Conservation (phyloP, 2,797 vertebrate genomes). For the Siniperca scherzeri region DNA sequence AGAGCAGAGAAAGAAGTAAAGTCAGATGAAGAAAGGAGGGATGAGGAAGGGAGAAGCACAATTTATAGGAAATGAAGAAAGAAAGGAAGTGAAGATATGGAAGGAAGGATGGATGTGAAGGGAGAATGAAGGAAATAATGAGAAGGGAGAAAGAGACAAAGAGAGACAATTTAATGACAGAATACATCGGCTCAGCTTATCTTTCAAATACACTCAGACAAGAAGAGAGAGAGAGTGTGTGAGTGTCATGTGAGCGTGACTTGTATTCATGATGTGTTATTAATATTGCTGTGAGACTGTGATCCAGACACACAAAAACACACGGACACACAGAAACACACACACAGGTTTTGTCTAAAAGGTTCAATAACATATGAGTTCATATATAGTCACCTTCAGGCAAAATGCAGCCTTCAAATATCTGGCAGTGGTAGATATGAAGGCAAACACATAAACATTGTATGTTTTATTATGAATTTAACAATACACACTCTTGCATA, state of each 20-base stretch:
- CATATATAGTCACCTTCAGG: slow-evolving; percentile 53
- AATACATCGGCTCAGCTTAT: slow-evolving; percentile 25
- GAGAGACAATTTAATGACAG: slow-evolving; percentile 31
- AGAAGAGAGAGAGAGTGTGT: background rate
- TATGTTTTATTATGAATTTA: slow-evolving; percentile 34
- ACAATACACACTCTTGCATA: background rate
- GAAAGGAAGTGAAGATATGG: background rate
- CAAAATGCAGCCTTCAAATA: slow-evolving; percentile 33
- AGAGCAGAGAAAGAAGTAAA: background rate
- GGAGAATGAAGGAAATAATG: background rate
- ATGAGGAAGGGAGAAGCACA: background rate
- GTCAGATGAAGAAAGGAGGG: background rate
- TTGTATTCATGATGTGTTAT: slow-evolving; percentile 46
- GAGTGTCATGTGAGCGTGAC: slow-evolving; percentile 24
- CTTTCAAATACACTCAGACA: slow-evolving; percentile 25
- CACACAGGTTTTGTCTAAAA: background rate
- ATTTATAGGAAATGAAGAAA: background rate
- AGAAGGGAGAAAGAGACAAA: slow-evolving; percentile 18
- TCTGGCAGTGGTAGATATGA: slow-evolving; percentile 27
- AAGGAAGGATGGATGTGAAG: background rate
- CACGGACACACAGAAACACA: slow-evolving; percentile 1
- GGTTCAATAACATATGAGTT: slow-evolving; percentile 48
- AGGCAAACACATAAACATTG: slow-evolving; percentile 20
- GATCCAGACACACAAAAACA: slow-evolving; percentile 12
- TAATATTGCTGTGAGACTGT: slow-evolving; percentile 48